Conservation (phyloP, 2,797 vertebrate genomes). For the Peromyscus attwateri region DNA sequence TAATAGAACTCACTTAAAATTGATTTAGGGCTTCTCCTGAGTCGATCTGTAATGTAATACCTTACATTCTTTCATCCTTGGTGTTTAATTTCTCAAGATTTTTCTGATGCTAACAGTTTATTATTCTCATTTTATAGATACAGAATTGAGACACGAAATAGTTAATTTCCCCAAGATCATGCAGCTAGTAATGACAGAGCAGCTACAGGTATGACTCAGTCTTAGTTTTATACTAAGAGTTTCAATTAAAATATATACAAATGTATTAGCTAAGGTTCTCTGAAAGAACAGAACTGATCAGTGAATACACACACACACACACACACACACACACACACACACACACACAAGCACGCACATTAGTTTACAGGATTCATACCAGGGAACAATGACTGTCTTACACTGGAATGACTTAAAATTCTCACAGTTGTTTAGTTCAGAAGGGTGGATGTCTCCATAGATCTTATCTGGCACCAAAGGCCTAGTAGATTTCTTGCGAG, state of each 20-base stretch:
- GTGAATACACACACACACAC: not conserved
- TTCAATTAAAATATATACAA: not conserved
- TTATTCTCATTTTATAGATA: not conserved
- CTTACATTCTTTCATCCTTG: not conserved
- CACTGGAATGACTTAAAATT: not conserved
- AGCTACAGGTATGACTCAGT: not conserved
- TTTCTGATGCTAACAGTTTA: not conserved
- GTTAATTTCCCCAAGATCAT: not conserved
- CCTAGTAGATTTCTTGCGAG: not conserved
- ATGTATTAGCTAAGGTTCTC: not conserved
- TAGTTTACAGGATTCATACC: not conserved
- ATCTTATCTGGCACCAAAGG: not conserved
- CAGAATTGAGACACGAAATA: not conserved
- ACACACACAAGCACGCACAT: not conserved
- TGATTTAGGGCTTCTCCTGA: not conserved
- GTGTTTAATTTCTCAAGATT: not conserved
- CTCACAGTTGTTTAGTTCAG: not conserved
- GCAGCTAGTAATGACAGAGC: not conserved
- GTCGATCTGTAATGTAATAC: not conserved
- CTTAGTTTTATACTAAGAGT: constrained; percentile 10
- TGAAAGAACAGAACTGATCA: not conserved
- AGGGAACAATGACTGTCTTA: not conserved
- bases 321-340: not conserved
- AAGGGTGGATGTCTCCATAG: too few relatives aligned
- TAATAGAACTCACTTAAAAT: not conserved